These are phyloP conservation scores for Enteromius unitaeniatus DNA, from an alignment of 2,797 vertebrate genomes.

Conservation along the genomic window DNA sequence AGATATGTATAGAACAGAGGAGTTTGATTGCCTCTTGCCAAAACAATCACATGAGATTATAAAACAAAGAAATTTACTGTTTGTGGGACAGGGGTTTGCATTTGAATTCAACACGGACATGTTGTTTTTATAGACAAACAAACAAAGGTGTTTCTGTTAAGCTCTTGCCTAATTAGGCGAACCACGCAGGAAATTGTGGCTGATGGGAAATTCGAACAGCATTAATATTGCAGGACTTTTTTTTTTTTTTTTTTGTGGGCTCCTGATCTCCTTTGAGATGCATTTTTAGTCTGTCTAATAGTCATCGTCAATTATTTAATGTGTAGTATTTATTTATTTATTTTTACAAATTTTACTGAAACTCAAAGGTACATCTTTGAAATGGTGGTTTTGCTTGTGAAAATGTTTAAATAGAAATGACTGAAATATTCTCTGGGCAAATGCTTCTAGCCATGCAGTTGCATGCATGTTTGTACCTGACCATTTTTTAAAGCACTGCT, in stretches of 20 bases:
- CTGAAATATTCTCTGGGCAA: not conserved
- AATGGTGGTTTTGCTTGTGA: not conserved
- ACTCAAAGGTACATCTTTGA: not conserved
- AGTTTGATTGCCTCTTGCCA: constrained; percentile 2
- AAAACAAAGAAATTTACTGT: not conserved
- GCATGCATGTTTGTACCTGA: not conserved
- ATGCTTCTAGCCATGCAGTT: not conserved
- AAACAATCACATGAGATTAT: not conserved
- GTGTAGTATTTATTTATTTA: not conserved
- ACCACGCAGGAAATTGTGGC: not conserved
- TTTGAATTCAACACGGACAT: not conserved
- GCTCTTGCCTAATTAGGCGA: not conserved
- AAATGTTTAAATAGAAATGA: not conserved
- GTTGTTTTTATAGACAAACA: not conserved
- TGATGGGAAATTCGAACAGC: not conserved
- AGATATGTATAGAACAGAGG: constrained; percentile 9
- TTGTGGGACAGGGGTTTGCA: not conserved
- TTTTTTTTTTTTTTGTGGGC: not conserved
- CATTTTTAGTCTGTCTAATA: constrained; percentile 14
- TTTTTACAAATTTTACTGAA: constrained; percentile 7
- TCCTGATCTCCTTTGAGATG: not conserved
- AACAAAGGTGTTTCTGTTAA: not conserved
- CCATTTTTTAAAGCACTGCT: not conserved
- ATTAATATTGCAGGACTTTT: not conserved
- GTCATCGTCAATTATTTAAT: constrained; percentile 14